Evolutionary conservation across 2,113 vertebrate species (phyloP), one percentile per base, ranked within the genome.

Genomic region (Emberiza fucata): DNA sequence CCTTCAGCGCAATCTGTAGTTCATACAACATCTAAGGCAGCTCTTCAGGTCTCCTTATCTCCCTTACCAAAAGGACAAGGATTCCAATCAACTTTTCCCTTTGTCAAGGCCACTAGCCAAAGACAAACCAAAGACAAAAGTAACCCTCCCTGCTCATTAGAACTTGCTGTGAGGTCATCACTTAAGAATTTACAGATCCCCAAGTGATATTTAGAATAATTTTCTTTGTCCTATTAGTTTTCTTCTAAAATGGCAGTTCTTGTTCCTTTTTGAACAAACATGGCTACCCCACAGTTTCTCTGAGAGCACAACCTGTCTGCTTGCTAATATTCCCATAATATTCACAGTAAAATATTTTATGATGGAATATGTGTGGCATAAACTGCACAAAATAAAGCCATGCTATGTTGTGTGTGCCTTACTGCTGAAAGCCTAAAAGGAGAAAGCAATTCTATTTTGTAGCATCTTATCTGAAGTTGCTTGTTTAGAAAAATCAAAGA

Each of bases 11-110:
- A 79, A 51, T 4, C 8, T 60, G 33, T 59, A 95, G 63, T 45
- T 84, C 25, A 27, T 37, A 18, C 50, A 93, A 42, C 31, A 40
- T 85, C 72, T 72, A 24, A 54, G 53, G 65, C 39, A 92, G 24
- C 33, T 92, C 63, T 78, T 94, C 69, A 76, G 16, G 24, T 24
- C 19, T 94, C 44, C 37, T 64, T 78, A 80, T 63, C 24, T 64
- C 29, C 22, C 82, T 93, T 92, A 70, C 73, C 86, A 92, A 96
- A 42, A 91, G 66, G 42, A 84, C 40, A 90, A 80, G 81, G 50
- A 48, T 70, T 96, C 78, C 71, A 89, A 56, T 91, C 86, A 95
- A 16, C 37, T 66, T 90, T 77, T 96, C 54, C 47, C 54, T 93
- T 70, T 85, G 56, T 77, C 56, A 60, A 82, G 54, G 51, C 92